Evolutionary conservation across 2,888 invertebrate species (phyloP), one percentile per base, ranked within the genome.

Genomic region (Malachius bipustulatus): DNA sequence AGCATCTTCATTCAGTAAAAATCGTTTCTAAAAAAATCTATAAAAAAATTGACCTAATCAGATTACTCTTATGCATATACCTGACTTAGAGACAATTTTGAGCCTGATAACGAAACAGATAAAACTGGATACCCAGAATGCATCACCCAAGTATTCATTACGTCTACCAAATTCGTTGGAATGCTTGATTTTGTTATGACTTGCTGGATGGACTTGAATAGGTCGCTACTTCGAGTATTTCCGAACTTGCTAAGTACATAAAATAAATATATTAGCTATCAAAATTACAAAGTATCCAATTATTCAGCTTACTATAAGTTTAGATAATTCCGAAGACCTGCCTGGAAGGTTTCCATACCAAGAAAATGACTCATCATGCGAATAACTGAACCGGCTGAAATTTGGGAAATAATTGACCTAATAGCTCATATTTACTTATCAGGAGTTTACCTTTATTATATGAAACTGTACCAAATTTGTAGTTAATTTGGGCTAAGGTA

Each of bases 311-410:
- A 76, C 77, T 61, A 60, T 6, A 51, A 39, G 8, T 42, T 35
- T 2, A 81, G 60, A 48, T 80, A 80, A 16, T 59, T 52, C 9
- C 60, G 59, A 30, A 82, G 54, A 1, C 75, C 73, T 16, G 50
- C 47, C 46, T 63, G 56, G 51, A 79, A 75, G 1, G 65, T 54
- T 0, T 56, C 50, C 1, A 55, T 56, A 2, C 75, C 75, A 16
- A 79, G 59, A 2, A 70, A 57, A 51, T 77, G 71, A 42, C 71
- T 70, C 29, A 78, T 62, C 80, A 79, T 79, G 42, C 78, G 70
- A 35, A 82, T 24, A 29, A 52, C 41, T 35, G 47, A 45, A 14
- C 33, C 50, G 26, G 49, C 53, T 52, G 30, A 37, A 44, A 41
- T 19, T 31, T 9, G 10, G 26, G 28, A 8, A 16, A 14, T 16